Conservation (phyloP, 2,888 invertebrate genomes). For the Molanna angustata region DNA sequence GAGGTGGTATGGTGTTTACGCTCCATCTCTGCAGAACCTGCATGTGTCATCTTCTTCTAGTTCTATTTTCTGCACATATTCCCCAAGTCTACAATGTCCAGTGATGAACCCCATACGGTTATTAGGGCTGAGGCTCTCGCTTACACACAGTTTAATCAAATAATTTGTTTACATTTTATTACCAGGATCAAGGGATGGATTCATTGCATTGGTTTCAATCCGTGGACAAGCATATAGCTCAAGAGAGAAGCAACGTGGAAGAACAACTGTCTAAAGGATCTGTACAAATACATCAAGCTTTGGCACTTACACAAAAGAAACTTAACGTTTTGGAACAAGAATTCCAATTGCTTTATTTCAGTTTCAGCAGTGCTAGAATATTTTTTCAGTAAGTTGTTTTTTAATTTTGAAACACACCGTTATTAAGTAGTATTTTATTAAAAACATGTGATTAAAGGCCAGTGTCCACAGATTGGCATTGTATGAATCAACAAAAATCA, state of each 20-base stretch:
- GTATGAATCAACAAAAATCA: too few species aligned
- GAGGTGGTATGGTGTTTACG: too few species aligned
- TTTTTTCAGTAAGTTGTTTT: constrained; percentile 89
- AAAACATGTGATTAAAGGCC: too few species aligned
- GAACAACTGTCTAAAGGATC: constrained; percentile 70
- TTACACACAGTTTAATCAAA: neutral
- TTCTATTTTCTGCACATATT: too few species aligned
- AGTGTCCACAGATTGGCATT: too few species aligned
- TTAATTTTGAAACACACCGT: too few species aligned
- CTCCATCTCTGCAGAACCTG: too few species aligned
- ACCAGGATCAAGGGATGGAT: constrained; percentile 74
- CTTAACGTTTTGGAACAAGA: constrained; percentile 72
- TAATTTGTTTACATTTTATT: constrained; percentile 29
- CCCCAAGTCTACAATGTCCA: too few species aligned
- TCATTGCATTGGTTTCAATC: constrained; percentile 95
- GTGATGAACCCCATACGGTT: too few species aligned
- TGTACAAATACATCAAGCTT: constrained; percentile 88
- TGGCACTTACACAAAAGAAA: constrained; percentile 84
- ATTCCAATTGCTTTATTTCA: constrained; percentile 87
- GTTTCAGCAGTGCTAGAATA: constrained; percentile 90
- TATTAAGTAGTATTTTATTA: too few species aligned
- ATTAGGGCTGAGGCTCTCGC: too few species aligned
- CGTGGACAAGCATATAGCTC: constrained; percentile 68
- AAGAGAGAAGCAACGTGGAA: constrained; percentile 57
- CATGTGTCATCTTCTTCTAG: too few species aligned